Evolutionary conservation across 2,113 vertebrate species (phyloP), one percentile per base, ranked within the genome.

Genomic region (Gallinago media): DNA sequence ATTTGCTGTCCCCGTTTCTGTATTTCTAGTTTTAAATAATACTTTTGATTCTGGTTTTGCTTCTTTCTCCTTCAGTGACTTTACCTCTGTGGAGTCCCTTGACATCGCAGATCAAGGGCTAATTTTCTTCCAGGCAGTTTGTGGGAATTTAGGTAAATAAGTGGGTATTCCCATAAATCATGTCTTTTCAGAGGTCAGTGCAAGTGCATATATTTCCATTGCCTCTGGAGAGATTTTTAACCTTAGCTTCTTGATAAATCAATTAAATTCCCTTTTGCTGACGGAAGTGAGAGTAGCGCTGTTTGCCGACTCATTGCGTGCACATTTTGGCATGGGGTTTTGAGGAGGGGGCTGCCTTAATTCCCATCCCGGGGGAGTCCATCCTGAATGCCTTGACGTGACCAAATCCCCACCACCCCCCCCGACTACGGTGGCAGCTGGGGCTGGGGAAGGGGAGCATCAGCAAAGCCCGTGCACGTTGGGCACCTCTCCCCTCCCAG

Each of bases 91-190:
- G 44, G 34, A 87, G 42, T 83, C 76, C 73, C 75, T 91, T 92
- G 85, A 55, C 70, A 56, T 61, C n/a, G 32, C 21, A 81, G 79
- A 95, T 84, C 76, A 94, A 92, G 90, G 75, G 40, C 68, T 84
- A 72, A 86, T 84, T 58, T 86, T 86, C 92, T 90, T 92, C 80
- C 85, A 79, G 76, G 89, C 73, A 84, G n/a, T 63, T 78, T 71
- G 40, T 71, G 68, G 75, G 83, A 90, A 92, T 94, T 94, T 72
- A 87, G 76, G 61, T 91, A 88, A 93, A 92, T 82, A 96, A 91
- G 55, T 83, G 63, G 27, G 11, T 92, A 93, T 92, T 91, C 56
- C 52, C 61, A 89, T 90, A 94, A 93, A 94, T 92, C 61, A 40
- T 44, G 36, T 81, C 5, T 91, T 93, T 94, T 63, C 76, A 86